Evolutionary conservation across 1,140 invertebrate genomes (phyloP).

Genomic region (Heliothis subflexa): DNA sequence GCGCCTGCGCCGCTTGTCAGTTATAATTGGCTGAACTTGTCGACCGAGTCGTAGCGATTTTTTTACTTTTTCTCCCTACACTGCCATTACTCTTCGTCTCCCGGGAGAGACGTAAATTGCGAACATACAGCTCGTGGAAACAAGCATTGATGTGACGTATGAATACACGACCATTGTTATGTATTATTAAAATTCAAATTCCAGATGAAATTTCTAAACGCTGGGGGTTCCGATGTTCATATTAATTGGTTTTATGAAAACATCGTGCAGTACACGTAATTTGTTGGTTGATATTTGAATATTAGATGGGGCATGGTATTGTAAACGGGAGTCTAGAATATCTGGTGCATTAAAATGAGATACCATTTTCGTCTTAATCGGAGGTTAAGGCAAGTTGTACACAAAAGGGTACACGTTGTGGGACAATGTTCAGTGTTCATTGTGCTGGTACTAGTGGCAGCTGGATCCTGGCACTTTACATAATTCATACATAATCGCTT

Average conservation of each 20-base stretch:
- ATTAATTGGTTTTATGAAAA: constrained; percentile 42
- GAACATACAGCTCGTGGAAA: constrained; percentile 76
- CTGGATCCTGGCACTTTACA: constrained; percentile 70
- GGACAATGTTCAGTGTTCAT: constrained; percentile 54
- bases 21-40: constrained; percentile 87
- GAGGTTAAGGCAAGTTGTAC: constrained; percentile 17
- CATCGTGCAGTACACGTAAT: constrained; percentile 32
- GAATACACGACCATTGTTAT: constrained; percentile 77
- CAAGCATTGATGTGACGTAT: constrained; percentile 82
- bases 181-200: constrained; percentile 83
- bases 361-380: constrained; percentile 47
- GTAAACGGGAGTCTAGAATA: constrained; percentile 16
- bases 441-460: constrained; percentile 59
- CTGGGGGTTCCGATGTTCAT: constrained; percentile 29
- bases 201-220: constrained; percentile 19
- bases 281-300: constrained; percentile 27
- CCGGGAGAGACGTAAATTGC: constrained; percentile 82
- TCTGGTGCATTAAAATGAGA: constrained; percentile 41
- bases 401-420: constrained; percentile 35
- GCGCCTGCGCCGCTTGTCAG: constrained; percentile 76
- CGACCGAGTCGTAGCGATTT: constrained; percentile 74
- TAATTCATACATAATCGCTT: constrained; percentile 81
- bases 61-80: constrained; percentile 77
- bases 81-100: constrained; percentile 85
- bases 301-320: background rate